Conservation (phyloP, 2,888 invertebrate species). For the Linnaemya vulpina region DNA sequence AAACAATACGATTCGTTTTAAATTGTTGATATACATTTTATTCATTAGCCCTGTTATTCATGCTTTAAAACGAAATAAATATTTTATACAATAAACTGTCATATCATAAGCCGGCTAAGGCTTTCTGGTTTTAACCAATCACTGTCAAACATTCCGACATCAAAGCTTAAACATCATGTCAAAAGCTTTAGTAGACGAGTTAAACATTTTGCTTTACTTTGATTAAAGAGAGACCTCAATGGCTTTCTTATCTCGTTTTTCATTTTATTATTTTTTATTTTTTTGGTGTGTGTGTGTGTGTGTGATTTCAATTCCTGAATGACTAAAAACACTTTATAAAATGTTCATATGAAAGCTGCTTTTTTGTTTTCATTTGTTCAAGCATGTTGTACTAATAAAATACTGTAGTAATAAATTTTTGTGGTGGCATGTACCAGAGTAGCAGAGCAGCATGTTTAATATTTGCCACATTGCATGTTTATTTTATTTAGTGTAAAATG, state of each 20-base stretch:
- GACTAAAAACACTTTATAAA: constrained; percentile 9
- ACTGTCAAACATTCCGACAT: constrained; percentile 32
- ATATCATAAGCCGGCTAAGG: constrained; percentile 7
- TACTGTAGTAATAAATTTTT: constrained; percentile 40
- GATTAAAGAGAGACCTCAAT: constrained; percentile 20
- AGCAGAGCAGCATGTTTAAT: constrained; percentile 28
- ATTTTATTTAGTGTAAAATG: constrained; percentile 64
- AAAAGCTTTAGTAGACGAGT: constrained; percentile 26
- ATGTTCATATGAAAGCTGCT: not conserved
- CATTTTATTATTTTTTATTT: too few species aligned
- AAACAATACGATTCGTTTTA: too few species aligned
- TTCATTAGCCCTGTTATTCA: not conserved
- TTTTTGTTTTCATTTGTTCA: not conserved
- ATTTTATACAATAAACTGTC: constrained; percentile 29
- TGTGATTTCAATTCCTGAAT: constrained; percentile 47
- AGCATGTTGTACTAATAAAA: constrained; percentile 13
- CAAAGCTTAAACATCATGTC: constrained; percentile 43
- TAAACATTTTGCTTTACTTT: constrained; percentile 10
- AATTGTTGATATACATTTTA: too few species aligned
- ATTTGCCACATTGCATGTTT: constrained; percentile 65
- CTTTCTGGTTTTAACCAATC: not conserved
- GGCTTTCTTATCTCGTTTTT: not conserved
- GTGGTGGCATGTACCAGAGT: constrained; percentile 16
- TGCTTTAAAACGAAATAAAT: constrained; percentile 12
- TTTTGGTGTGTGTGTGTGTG: too few species aligned